Evolutionary conservation across 2,113 vertebrate species (phyloP), one percentile per base, ranked within the genome.

Genomic region (Sceloporus tristichus): DNA sequence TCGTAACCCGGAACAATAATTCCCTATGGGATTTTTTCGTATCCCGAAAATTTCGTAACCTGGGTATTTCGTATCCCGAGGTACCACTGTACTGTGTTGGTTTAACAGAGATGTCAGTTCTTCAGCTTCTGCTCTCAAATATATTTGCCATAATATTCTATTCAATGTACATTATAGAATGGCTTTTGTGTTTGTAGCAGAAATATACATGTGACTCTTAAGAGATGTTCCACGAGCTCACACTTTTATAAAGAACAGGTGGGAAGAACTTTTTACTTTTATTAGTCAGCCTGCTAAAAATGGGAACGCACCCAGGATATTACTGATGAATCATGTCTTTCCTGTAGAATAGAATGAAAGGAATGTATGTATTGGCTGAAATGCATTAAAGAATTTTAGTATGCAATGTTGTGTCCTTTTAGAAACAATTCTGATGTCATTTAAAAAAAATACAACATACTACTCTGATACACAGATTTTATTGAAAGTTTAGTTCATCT

Each of bases 241-340:
- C 11, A 66, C 38, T 40, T 77, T 38, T 85, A 77, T 85, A 77
- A 77, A 42, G 29, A 65, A 19, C 34, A 85, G 16, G 5, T 2
- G 48, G 29, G 56, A 87, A 81, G 38, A 82, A 66, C 71, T 82
- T 38, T 74, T 81, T 84, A 77, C 56, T 34, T 77, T 82, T 53
- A 53, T 65, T 65, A 73, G 6, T 25, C 40, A 75, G 54, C 9
- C 38, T 59, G 10, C 27, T 65, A 75, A 65, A 65, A 82, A 82
- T 75, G 70, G 68, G 54, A 53, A 75, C 10, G 18, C 29, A 76
- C 21, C 79, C 40, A 75, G 40, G 86, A 88, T 74, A 66, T 40
- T 53, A 83, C 9, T 54, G 76, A 65, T 79, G 19, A 86, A 70
- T 86, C 76, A 54, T 77, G 6, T 8, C 21, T 85, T 40, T 80